Base-by-base conservation (phyloP, 2,888 invertebrate species). In the Halictus quadricinctus region DNA sequence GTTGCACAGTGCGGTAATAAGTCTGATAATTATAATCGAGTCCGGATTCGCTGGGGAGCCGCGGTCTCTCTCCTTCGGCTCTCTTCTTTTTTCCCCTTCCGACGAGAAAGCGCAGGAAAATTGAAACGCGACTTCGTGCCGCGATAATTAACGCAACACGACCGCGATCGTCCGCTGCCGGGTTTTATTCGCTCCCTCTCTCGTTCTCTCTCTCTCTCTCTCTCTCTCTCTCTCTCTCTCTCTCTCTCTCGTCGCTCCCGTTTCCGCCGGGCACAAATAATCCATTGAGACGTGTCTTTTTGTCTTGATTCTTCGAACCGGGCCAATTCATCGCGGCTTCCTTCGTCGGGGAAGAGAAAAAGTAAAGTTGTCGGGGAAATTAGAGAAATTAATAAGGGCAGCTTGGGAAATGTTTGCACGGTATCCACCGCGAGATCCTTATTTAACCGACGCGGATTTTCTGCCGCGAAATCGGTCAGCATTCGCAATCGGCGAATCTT, bases 71-170 rank as follows among this genome's bases (percentile, higher is more conserved):
- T 70, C 60, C 74, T 46, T 70, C 70, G 66, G 64, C 58, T 74
- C 80, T 66, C 46, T 36, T 36, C 54, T 54, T 54, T 18, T 36
- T 36, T 5, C 36, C 5, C 36, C 36, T 21, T 6, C 46, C 64
- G 81, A 72, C 76, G 90, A 89, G 90, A 89, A 90, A 88, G 88
- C 89, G 88, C 85, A 87, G 87, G 87, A 88, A 90, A 90, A 92
- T 91, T 87, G 89, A 90, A 88, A 83, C 89, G 88, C 88, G 87
- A 88, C 90, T 88, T 86, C 88, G 88, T 88, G 88, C 89, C 88
- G 84, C 85, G 90, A 91, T 91, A 91, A 91, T 91, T 90, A 91
- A 90, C 80, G 81, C 81, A 81, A 86, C 78, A 85, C 78, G 78
- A 58, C 29, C 76, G 73, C 81, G 72, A 81, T 81, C 75, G 83